Conservation (phyloP, 2,888 invertebrate genomes). For the Troides oblongomaculatus region DNA sequence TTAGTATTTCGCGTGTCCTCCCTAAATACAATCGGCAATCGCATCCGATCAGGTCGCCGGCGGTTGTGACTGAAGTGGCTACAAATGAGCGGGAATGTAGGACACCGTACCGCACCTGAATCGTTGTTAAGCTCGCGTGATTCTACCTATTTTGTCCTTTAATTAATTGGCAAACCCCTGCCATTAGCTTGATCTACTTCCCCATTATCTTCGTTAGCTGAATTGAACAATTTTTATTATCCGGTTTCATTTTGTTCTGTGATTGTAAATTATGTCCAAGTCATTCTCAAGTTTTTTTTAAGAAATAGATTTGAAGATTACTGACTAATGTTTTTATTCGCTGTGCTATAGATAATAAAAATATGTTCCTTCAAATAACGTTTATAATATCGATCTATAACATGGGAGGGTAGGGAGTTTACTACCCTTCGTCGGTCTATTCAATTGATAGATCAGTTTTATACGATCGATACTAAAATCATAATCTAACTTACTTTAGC, state of each 20-base stretch:
- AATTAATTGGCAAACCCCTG: slow-evolving; percentile 70
- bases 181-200: slow-evolving; percentile 64
- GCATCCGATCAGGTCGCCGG: slow-evolving; percentile 26
- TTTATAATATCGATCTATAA: neutral
- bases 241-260: slow-evolving; percentile 3
- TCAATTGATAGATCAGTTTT: slow-evolving; percentile 1
- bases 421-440: no score
- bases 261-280: neutral
- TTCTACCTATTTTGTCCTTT: slow-evolving; percentile 56
- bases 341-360: no score
- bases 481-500: slow-evolving; percentile 18
- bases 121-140: slow-evolving; percentile 59
- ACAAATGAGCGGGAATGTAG: slow-evolving; percentile 49
- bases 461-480: slow-evolving; percentile 11
- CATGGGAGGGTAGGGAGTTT: neutral
- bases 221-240: slow-evolving; percentile 25
- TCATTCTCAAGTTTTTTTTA: no score
- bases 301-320: no score
- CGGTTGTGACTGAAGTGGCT: slow-evolving; percentile 35
- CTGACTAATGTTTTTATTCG: no score
- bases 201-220: slow-evolving; percentile 41
- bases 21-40: slow-evolving; percentile 32
- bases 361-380: no score
- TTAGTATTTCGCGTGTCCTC: slow-evolving; percentile 33
- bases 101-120: slow-evolving; percentile 49